Percentiles rank a stretch among this genome's conserved stretches.
These are phyloP conservation scores for Onychostoma macrolepis DNA, from an alignment of 2,113 vertebrate species.

Conservation along the genomic window DNA sequence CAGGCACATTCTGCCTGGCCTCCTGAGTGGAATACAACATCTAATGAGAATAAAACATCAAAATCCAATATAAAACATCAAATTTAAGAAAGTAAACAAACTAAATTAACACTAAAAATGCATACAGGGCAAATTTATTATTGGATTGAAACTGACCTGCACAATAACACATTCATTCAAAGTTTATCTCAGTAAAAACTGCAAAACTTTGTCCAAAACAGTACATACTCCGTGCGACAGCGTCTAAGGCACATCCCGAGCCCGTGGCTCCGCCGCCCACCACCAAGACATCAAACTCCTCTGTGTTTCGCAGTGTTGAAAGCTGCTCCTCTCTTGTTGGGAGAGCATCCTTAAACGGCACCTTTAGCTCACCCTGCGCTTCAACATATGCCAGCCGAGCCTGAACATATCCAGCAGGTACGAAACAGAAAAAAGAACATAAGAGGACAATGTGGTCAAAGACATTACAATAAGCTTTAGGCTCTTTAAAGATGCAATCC, in stretches of 20 bases:
- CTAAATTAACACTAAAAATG: constrained; percentile 46
- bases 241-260: constrained; percentile 92
- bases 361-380: constrained; percentile 77
- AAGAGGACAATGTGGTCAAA: not conserved
- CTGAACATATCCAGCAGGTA: constrained; percentile 65
- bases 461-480: not conserved
- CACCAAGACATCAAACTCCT: constrained; percentile 89
- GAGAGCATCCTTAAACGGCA: constrained; percentile 68
- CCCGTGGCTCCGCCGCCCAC: constrained; percentile 96
- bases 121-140: not conserved
- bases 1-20: constrained; percentile 6
- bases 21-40: not conserved
- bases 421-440: not conserved
- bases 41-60: not conserved
- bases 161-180: not conserved
- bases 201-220: not conserved
- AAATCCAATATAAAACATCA: constrained; percentile 13
- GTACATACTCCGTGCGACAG: constrained; percentile 87
- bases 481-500: constrained; percentile 6
- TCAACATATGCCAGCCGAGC: constrained; percentile 76
- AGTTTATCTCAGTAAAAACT: not conserved
- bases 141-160: not conserved
- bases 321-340: constrained; percentile 85
- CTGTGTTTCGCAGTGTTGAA: constrained; percentile 64
- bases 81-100: constrained; percentile 1